Base-by-base conservation (phyloP, 1,140 invertebrate species). In the Drosophila repletoides region DNA sequence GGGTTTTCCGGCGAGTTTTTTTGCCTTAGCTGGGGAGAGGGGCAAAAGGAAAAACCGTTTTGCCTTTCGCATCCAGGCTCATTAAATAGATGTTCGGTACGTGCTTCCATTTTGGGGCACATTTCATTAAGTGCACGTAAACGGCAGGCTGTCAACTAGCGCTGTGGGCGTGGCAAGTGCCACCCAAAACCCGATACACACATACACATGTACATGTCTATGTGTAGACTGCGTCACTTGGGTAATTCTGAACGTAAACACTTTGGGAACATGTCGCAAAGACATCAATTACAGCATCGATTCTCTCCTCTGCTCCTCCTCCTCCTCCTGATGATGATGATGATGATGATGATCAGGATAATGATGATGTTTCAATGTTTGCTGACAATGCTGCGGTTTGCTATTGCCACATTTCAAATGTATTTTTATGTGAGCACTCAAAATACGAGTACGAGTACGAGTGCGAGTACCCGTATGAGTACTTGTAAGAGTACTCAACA, bases 71-170 rank as follows among this genome's bases (percentile, higher is more conserved):
- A 31, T 61, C 73, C 46, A 52, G 69, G 69, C 79, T 84, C 79
- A 83, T 83, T 83, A 83, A 83, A 83, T 83, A 79, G 79, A 83
- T 83, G 79, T 71, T 55, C 75, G 70, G 65, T 72, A 83, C 79
- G 79, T 83, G 79, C 74, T 84, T 83, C 79, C 75, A 83, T 83
- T 83, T 83, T 84, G 70, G 66, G 74, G 79, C 74, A 83, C 79
- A 83, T 83, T 83, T 83, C 79, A 84, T 83, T 83, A 83, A 83
- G 80, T 83, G 79, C 79, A 83, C 79, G 79, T 83, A 83, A 83
- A 79, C 70, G 74, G 61, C 79, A 67, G 79, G 33, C 64, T 83
- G 79, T 77, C 79, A 83, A 79, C 79, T 77, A 64, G 61, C 60
- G 61, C 60, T 59, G 56, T 52, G 59, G 79, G 76, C 58, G 76